Conservation (phyloP, 1,140 invertebrate genomes). For the Anagrus nilaparvatae region DNA sequence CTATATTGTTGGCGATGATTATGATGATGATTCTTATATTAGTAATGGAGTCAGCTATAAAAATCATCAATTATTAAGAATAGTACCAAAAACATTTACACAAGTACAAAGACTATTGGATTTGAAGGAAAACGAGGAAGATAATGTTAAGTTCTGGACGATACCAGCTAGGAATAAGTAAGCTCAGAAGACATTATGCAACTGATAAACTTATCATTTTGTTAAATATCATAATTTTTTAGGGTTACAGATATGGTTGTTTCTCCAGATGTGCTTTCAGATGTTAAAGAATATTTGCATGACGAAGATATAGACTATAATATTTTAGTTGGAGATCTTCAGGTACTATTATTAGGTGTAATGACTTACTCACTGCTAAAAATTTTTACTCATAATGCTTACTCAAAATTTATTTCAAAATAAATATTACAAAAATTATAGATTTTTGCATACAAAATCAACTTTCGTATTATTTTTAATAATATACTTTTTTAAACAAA, state of each 20-base stretch:
- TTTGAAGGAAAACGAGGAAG: conserved; percentile 30
- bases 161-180: conserved; percentile 27
- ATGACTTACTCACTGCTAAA: too few species aligned
- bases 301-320: conserved; percentile 53
- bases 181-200: conserved; percentile 1
- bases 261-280: conserved; percentile 50
- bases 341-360: conserved; percentile 46
- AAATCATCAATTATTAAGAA: conserved; percentile 34
- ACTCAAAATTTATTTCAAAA: conserved; percentile 8
- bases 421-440: neutral
- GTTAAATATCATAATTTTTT: conserved; percentile 15
- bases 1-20: conserved; percentile 27
- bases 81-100: conserved; percentile 24
- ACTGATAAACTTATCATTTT: neutral
- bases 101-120: conserved; percentile 31
- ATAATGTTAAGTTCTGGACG: conserved; percentile 47
- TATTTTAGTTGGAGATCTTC: conserved; percentile 61
- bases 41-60: conserved; percentile 30
- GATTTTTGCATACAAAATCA: too few species aligned
- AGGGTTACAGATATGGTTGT: conserved; percentile 63
- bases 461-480: too few species aligned
- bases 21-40: conserved; percentile 23
- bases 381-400: conserved; percentile 2
- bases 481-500: too few species aligned
- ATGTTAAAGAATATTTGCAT: conserved; percentile 54